A percentile compares a stretch with the other conserved stretches of the same genome.
Conservation (phyloP, 1,140 invertebrate species). For the Temnothorax curvispinosus region DNA sequence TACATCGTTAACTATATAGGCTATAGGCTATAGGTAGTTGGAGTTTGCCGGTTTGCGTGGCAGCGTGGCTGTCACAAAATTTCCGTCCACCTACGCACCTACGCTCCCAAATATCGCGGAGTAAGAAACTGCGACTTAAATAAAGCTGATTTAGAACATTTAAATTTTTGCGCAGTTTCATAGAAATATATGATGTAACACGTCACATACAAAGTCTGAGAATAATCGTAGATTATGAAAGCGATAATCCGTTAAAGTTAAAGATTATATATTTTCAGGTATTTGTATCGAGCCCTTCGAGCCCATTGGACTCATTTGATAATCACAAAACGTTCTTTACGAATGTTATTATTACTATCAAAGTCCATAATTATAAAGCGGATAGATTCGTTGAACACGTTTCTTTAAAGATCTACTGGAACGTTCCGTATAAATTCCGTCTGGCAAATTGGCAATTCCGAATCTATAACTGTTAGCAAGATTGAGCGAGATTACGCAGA, state of each 20-base stretch:
- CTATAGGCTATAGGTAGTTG: neutral
- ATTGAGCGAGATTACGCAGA: neutral
- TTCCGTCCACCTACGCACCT: too few species aligned
- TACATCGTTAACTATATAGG: neutral
- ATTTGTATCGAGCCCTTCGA: too few species aligned
- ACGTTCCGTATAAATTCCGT: neutral
- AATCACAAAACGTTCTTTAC: neutral
- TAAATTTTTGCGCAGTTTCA: neutral
- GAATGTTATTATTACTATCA: neutral
- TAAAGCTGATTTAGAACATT: too few species aligned
- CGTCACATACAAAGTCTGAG: neutral
- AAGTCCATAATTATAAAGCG: neutral
- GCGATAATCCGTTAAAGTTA: neutral
- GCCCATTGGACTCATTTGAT: too few species aligned
- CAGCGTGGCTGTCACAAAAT: too few species aligned
- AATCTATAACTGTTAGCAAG: neutral
- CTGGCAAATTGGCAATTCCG: conserved; percentile 14
- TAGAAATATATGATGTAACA: neutral
- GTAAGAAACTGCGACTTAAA: neutral
- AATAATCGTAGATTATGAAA: neutral
- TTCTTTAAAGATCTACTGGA: neutral
- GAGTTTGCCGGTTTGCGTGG: too few species aligned
- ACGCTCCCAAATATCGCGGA: neutral
- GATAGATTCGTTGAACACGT: neutral
- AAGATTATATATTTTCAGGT: too few species aligned